Base-by-base conservation (phyloP, 2,888 invertebrate genomes). In the Rapana venosa region DNA sequence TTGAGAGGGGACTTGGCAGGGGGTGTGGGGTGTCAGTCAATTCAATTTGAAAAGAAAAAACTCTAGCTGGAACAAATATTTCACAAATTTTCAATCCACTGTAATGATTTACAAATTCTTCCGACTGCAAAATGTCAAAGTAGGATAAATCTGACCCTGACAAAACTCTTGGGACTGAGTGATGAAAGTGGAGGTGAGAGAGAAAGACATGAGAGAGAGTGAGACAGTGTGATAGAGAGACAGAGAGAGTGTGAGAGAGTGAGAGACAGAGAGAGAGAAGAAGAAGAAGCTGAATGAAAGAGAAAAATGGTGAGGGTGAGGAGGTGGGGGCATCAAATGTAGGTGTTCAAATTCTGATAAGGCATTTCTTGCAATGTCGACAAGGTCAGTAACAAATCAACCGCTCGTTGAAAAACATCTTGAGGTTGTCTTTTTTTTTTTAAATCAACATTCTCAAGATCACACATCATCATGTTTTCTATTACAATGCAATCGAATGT, bases 301-400 rank as follows among this genome's bases (percentile, higher is more conserved):
- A 47, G 47, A 47, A 47, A 5, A n/a, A n/a, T 30, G 74, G 74
- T n/a, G 74, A n/a, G n/a, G n/a, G 22, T 22, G 26, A n/a, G 30
- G n/a, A n/a, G 74, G 74, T 26, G 8, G 74, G 74, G 30, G 30
- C n/a, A 74, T n/a, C 47, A 47, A 5, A 47, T 47, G 47, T 47
- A n/a, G n/a, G n/a, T 74, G 74, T 74, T n/a, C 22, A n/a, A 74
- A 74, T 74, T 74, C 74, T 74, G 74, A 74, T 74, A 74, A 74
- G 74, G 74, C 74, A 74, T 74, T 74, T 74, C 74, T 74, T 74
- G 74, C 74, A 74, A n/a, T n/a, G n/a, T n/a, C n/a, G 74, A 74
- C 74, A 74, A n/a, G 74, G 13, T n/a, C 74, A 74, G n/a, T 74
- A 74, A 74, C 74, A 74, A 74, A 74, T n/a, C 74, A 74, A 74